Evolutionary conservation across 2,888 invertebrate genomes (phyloP), one percentile per base, ranked within the genome.

Genomic region (Nipponacmea schrenckii): DNA sequence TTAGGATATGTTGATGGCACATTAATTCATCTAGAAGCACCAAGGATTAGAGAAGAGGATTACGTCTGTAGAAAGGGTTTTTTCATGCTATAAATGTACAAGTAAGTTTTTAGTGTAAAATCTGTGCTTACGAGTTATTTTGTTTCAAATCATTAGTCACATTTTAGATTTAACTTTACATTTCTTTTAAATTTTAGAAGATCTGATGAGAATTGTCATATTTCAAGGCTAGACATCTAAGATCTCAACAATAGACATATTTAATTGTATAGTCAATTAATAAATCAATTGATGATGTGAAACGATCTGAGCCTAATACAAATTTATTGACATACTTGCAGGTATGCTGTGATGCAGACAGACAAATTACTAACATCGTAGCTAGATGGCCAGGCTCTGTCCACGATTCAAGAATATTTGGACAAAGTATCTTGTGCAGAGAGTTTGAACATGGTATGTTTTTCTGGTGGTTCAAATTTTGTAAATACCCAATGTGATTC

Each of bases 371-470:
- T 31, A 70, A 70, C 31, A 48, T 67, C 14, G 69, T 71, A 14
- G 74, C 70, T 0, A 15, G 62, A 26, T 72, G 72, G 72, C 74
- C 74, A n/a, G 74, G 71, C 12, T 67, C 67, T 44, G 66, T 66
- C 0, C 71, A 74, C 45, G 74, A 69, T 31, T 56, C 66, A 8
- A 45, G 72, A 17, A 66, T 72, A 4, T 72, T 64, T 27, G 39
- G 27, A 27, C 26, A 64, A 14, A 45, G 62, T 62, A 24, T n/a
- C 12, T 24, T 72, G 8, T 68, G 68, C n/a, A n/a, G 56, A 4
- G 44, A 72, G 39, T 72, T 69, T 56, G 72, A 69, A 66, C 65
- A 68, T 31, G 72, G 72, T 66, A 7, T 2, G n/a, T 66, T 45
- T 20, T 45, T 17, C 31, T 31, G 31, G 31, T 31, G 31, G 8